These are phyloP conservation scores for Lycophotia porphyrea DNA, from an alignment of 2,888 invertebrate species.

Conservation along the genomic window DNA sequence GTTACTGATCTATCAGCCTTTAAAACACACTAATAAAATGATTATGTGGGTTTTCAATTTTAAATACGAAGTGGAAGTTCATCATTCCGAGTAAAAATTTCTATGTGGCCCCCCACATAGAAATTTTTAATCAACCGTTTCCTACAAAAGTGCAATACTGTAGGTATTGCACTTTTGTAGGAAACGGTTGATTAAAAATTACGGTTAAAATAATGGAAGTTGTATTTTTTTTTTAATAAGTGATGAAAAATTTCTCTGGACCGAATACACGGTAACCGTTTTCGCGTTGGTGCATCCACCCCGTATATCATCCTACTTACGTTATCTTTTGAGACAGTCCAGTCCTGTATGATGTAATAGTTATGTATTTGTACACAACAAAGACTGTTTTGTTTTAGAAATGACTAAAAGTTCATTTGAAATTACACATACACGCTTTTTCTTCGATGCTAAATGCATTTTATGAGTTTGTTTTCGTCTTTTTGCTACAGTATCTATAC, in stretches of 20 bases:
- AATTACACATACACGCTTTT: neutral
- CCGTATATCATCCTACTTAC: neutral
- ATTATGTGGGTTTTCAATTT: neutral
- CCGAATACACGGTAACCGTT: too few species aligned
- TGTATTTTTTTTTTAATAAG: too few species aligned
- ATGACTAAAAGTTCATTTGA: neutral
- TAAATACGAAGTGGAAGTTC: too few species aligned
- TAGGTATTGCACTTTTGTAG: too few species aligned
- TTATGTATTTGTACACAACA: slow-evolving; percentile 26
- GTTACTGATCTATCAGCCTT: neutral
- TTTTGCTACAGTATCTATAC: neutral
- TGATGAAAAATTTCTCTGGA: too few species aligned
- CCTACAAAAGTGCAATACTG: too few species aligned
- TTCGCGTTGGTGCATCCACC: too few species aligned
- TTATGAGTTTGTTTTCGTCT: neutral
- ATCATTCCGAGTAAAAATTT: too few species aligned
- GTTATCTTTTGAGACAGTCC: slow-evolving; percentile 43
- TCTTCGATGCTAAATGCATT: neutral
- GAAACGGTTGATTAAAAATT: too few species aligned
- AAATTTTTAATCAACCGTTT: too few species aligned
- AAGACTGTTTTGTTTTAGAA: slow-evolving; percentile 30
- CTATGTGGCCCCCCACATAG: too few species aligned
- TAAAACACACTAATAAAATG: neutral
- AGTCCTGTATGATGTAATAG: slow-evolving; percentile 33
- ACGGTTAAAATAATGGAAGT: too few species aligned